These are phyloP conservation scores for Eugnorisma glareosa DNA, from an alignment of 2,888 invertebrate genomes.

Conservation along the genomic window DNA sequence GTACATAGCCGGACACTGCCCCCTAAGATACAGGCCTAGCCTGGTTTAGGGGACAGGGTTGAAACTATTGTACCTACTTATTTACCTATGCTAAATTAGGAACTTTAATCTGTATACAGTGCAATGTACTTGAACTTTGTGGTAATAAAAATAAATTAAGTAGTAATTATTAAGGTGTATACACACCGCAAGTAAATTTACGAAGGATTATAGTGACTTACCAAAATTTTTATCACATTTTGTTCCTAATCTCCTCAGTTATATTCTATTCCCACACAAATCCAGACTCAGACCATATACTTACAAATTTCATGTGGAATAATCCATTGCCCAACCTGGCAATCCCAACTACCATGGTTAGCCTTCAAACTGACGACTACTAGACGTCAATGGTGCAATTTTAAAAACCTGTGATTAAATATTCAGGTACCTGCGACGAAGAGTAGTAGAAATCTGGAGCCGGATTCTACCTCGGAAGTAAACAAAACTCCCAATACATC, in stretches of 20 bases:
- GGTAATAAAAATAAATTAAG: no score
- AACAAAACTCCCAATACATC: slow-evolving; percentile 49
- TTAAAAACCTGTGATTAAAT: slow-evolving; percentile 9
- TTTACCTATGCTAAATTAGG: no score
- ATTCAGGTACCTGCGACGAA: slow-evolving; percentile 60
- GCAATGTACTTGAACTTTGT: no score
- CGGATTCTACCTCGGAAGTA: slow-evolving; percentile 81
- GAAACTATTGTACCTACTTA: no score
- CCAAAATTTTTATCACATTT: no score
- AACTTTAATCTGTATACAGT: no score
- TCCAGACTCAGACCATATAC: not conserved
- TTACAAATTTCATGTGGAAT: not conserved
- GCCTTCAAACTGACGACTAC: not conserved
- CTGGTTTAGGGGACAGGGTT: no score
- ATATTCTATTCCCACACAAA: not conserved
- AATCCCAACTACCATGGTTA: not conserved
- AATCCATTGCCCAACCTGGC: not conserved
- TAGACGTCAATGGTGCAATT: not conserved
- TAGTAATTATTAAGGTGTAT: no score
- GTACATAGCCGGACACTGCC: no score
- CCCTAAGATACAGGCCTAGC: no score
- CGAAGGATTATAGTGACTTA: not conserved
- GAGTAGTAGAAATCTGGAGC: slow-evolving; percentile 71
- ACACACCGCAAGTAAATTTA: no score
- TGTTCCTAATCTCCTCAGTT: no score